Base-by-base conservation (phyloP, 2,113 vertebrate genomes). In the Lutjanus erythropterus region DNA sequence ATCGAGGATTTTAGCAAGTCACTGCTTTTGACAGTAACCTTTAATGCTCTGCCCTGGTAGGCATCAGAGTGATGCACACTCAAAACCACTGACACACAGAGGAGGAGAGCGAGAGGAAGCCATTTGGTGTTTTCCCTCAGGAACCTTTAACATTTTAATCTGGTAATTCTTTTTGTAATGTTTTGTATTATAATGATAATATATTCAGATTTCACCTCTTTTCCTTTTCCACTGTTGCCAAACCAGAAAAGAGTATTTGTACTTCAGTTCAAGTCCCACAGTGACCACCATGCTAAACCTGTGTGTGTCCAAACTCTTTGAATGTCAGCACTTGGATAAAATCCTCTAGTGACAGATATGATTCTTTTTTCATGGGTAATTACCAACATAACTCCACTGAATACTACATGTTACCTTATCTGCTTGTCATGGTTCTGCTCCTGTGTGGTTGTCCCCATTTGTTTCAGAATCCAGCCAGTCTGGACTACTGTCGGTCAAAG, bases 1-100 rank as follows among this genome's bases (percentile, higher is more conserved):
- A 81, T 67, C 0, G n/a, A 66, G 56, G 29, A 41, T 79, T 79
- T 82, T 73, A 55, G 62, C 80, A 76, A 75, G 75, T 80, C 23
- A 16, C 39, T 66, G 58, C 78, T 44, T 84, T 62, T 60, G 61
- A 69, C 44, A 42, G 61, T 55, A 64, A 61, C 71, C 78, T 69
- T 55, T 46, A 50, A 78, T 29, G 46, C 37, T 19, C 50, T 52
- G 44, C 16, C 31, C 71, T 73, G 46, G 27, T 49, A 50, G 19
- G 81, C 67, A 35, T 69, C 62, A 79, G n/a, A 72, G 61, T 71
- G 50, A 69, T 23, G 18, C 42, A 49, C 42, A 46, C 75, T 41
- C 9, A 47, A 61, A 69, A 23, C 8, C 18, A 41, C 47, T 5
- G 44, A 50, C 33, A 61, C 29, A 60, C 3, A 41, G 14, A 35